These are phyloP conservation scores for Chouioia cunea DNA, from an alignment of 2,888 invertebrate species.

Conservation along the genomic window DNA sequence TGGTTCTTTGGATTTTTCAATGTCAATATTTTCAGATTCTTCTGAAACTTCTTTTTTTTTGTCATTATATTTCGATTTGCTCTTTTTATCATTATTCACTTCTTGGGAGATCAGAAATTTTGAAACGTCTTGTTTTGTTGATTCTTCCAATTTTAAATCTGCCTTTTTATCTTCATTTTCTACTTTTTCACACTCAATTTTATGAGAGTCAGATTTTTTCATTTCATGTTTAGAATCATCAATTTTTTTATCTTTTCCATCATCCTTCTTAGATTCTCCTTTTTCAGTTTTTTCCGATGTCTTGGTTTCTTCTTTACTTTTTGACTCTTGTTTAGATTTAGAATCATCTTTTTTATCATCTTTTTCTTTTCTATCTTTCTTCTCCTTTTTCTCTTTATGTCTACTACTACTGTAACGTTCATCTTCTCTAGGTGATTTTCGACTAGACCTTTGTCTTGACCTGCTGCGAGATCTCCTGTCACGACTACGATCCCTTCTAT, in stretches of 20 bases:
- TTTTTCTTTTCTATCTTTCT: constrained; percentile 48
- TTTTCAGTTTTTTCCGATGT: constrained; percentile 39
- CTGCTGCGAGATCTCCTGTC: constrained; percentile 46
- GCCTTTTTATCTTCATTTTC: constrained; percentile 34
- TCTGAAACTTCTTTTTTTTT: constrained; percentile 44
- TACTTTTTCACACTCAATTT: constrained; percentile 10
- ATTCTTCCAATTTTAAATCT: constrained; percentile 30
- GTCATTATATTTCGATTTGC: constrained; percentile 44
- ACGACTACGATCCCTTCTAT: constrained; percentile 41
- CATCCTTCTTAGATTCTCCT: constrained; percentile 7
- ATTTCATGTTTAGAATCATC: constrained; percentile 3
- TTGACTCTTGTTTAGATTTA: constrained; percentile 43
- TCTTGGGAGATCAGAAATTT: constrained; percentile 23
- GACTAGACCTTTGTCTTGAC: constrained; percentile 44
- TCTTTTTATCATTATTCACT: constrained; percentile 2
- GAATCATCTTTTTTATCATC: constrained; percentile 48
- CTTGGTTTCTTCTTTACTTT: constrained; percentile 47
- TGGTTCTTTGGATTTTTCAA: constrained; percentile 32
- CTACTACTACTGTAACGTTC: constrained; percentile 44
- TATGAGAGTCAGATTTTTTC: constrained; percentile 20
- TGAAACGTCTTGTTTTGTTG: constrained; percentile 30
- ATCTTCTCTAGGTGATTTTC: constrained; percentile 43
- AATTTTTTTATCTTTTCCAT: background rate
- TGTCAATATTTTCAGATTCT: constrained; percentile 43
- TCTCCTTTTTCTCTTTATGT: constrained; percentile 48